A percentile compares a stretch with the other conserved stretches of the same genome.
Conservation (phyloP, 2,888 invertebrate genomes). For the Zhengitettix transpicula region DNA sequence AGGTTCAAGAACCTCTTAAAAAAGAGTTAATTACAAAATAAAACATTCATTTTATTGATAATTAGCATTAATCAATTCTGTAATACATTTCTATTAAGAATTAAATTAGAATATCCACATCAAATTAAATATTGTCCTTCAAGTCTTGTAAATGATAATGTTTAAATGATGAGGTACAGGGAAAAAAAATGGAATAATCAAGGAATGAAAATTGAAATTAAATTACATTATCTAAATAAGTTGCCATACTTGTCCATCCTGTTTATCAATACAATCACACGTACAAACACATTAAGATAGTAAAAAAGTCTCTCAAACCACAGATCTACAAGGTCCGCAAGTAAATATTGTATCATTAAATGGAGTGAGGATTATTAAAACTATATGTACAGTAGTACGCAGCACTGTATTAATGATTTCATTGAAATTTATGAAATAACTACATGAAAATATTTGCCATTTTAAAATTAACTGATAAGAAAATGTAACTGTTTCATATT, state of each 20-base stretch:
- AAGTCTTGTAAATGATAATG: too few species aligned
- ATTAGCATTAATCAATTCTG: too few species aligned
- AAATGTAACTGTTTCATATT: not conserved
- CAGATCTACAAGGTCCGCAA: not conserved
- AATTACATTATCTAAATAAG: not conserved
- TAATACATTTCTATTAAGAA: too few species aligned
- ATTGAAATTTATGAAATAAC: not conserved
- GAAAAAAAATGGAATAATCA: not conserved
- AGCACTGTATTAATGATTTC: not conserved
- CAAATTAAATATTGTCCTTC: too few species aligned
- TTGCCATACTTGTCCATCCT: too few species aligned
- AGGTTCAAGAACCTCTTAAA: too few species aligned
- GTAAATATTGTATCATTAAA: too few species aligned
- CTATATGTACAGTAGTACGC: too few species aligned
- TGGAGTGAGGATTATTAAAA: too few species aligned
- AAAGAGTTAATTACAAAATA: too few species aligned
- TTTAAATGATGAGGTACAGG: not conserved
- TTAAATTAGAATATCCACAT: too few species aligned
- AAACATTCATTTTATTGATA: too few species aligned
- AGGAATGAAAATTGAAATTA: not conserved
- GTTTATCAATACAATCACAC: slow-evolving; percentile 1
- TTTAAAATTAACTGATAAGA: not conserved
- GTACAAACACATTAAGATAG: slow-evolving; percentile 6
- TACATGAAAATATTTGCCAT: not conserved
- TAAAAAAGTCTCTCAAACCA: slow-evolving; percentile 7